These are phyloP conservation scores for Brachyhypopomus occidentalis DNA, from an alignment of 2,113 vertebrate species.

Conservation along the genomic window DNA sequence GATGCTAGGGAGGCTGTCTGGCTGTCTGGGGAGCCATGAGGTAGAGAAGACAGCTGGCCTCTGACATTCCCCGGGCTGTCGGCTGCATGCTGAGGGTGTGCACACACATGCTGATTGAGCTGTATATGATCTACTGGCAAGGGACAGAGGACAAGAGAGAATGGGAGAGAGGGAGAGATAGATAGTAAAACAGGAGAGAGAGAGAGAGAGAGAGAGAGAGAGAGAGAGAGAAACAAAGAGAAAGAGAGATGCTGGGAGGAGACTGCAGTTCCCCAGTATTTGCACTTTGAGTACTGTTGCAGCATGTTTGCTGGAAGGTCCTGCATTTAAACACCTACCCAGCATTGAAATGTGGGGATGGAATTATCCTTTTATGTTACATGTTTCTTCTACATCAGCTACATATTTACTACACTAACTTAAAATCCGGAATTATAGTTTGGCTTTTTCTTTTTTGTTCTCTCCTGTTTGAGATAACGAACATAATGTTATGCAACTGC, in stretches of 20 bases:
- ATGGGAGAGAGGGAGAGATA: background rate
- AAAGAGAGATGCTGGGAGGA: background rate
- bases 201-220: constrained; percentile 12
- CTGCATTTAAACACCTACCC: no score
- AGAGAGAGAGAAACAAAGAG: background rate
- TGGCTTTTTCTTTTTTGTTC: no score
- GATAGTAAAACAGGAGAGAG: background rate
- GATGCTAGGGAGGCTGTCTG: background rate
- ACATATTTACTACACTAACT: no score
- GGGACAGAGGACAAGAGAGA: constrained; percentile 21
- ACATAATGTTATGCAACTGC: no score
- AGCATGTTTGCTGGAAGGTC: no score
- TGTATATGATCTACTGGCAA: constrained; percentile 50
- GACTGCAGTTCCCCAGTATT: no score
- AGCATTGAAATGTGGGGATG: no score
- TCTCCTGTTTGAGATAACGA: no score
- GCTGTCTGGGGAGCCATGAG: constrained; percentile 65
- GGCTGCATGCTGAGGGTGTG: constrained; percentile 43
- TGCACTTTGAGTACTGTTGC: no score
- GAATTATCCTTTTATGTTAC: no score
- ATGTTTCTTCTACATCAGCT: no score
- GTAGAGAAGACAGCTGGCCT: constrained; percentile 66
- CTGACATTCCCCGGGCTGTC: constrained; percentile 27
- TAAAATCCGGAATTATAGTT: no score
- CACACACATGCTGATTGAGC: constrained; percentile 62